Evolutionary conservation across 2,797 vertebrate species (phyloP).

Genomic region (Thripadectes ignobilis): DNA sequence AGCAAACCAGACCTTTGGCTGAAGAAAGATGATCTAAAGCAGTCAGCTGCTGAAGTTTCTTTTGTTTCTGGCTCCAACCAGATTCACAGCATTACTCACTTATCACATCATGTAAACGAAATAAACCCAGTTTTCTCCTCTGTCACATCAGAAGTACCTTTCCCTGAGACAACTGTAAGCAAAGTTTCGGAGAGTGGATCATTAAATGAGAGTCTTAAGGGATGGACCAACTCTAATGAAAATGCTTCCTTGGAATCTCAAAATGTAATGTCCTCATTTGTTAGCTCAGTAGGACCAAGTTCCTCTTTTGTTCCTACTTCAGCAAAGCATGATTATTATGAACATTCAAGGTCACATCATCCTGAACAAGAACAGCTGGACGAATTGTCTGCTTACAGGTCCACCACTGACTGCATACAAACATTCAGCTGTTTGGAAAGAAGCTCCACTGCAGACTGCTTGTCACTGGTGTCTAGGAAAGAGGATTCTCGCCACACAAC

Average conservation of each 20-base stretch:
- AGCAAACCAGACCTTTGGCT: slow-evolving; percentile 39
- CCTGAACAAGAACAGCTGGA: slow-evolving; percentile 58
- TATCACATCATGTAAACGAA: not conserved
- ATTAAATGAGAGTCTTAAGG: not conserved
- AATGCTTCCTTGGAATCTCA: slow-evolving; percentile 1
- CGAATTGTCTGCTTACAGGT: slow-evolving; percentile 32
- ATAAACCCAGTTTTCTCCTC: slow-evolving; percentile 31
- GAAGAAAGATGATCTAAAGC: slow-evolving; percentile 60
- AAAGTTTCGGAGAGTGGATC: not conserved
- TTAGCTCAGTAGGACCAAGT: slow-evolving; percentile 17
- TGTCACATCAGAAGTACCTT: slow-evolving; percentile 34
- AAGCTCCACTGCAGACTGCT: not conserved
- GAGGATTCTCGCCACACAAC: not conserved
- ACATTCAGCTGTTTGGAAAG: slow-evolving; percentile 26
- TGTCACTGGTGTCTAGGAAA: slow-evolving; percentile 5
- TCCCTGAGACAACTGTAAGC: slow-evolving; percentile 55
- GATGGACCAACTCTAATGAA: not conserved
- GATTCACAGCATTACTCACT: slow-evolving; percentile 11
- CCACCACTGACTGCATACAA: slow-evolving; percentile 4
- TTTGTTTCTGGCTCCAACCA: slow-evolving; percentile 50
- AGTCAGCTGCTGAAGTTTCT: slow-evolving; percentile 56
- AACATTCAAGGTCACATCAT: slow-evolving; percentile 39
- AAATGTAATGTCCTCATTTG: slow-evolving; percentile 10
- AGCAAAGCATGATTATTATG: not conserved
- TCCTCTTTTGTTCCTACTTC: slow-evolving; percentile 25